Evolutionary conservation across 2,113 vertebrate genomes (phyloP), one percentile per base, ranked within the genome.

Genomic region (Nesogale talazaci): DNA sequence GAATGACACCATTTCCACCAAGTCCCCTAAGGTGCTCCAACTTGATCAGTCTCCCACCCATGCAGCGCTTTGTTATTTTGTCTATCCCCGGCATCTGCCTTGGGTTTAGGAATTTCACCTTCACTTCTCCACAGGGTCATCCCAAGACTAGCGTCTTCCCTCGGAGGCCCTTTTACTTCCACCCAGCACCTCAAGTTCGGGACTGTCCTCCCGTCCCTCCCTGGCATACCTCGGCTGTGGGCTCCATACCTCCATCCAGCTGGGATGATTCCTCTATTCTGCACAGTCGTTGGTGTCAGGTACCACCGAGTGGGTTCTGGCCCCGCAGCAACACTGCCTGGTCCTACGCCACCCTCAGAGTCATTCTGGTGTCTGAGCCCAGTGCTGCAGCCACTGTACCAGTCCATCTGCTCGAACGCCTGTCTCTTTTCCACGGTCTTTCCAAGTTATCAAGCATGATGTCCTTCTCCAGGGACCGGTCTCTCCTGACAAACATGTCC

Each of bases 101-200:
- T 76, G 31, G 9, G 76, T 14, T 69, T 83, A 15, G 31, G 52
- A 57, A 17, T 38, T 36, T 4, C 23, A 34, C 72, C n/a, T 74
- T 52, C 67, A 86, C 82, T 88, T 70, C 76, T 93, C 88, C 65
- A 23, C 38, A 89, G 14, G 20, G 25, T 65, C 83, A 34, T 6
- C n/a, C 34, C 46, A 57, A 10, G 2, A 0, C 8, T 69, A 59
- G 36, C 38, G 36, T 70, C 63, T 36, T 79, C 56, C 23, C 4
- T 19, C 23, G 38, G 17, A 9, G n/a, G n/a, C 23, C 89, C 80
- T 23, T 20, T 77, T 34, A 27, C 31, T 29, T 59, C 59, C 20
- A 29, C 12, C 23, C 29, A 0, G 0, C 23, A 69, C 1, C 79
- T 38, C 6, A 46, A 82, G 16, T 27, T 83, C 38, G 11, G 20